Evolutionary conservation across 2,888 invertebrate genomes (phyloP).

Genomic region (Dasysyrphus tricinctus): DNA sequence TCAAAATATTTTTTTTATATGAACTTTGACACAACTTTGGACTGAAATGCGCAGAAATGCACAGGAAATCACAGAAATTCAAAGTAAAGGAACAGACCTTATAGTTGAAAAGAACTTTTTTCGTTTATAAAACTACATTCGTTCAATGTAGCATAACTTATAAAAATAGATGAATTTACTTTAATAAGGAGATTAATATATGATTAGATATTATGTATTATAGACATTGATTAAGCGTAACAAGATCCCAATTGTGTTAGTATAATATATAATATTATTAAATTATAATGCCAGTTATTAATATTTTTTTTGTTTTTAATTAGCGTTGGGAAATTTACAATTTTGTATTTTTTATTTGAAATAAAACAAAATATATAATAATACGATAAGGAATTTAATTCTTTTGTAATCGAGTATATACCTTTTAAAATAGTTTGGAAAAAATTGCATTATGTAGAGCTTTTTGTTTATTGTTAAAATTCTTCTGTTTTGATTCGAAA

Average conservation of each 20-base stretch:
- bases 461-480: slow-evolving; percentile 50
- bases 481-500: slow-evolving; percentile 27
- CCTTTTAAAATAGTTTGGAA: slow-evolving; percentile 39
- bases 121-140: not conserved
- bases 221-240: slow-evolving; percentile 61
- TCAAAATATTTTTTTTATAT: too few relatives aligned
- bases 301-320: slow-evolving; percentile 24
- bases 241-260: slow-evolving; percentile 34
- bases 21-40: too few relatives aligned
- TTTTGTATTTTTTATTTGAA: slow-evolving; percentile 52
- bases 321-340: slow-evolving; percentile 33
- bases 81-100: too few relatives aligned
- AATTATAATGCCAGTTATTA: slow-evolving; percentile 56
- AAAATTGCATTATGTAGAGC: slow-evolving; percentile 33
- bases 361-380: not conserved
- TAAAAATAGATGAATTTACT: slow-evolving; percentile 47
- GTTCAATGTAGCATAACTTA: slow-evolving; percentile 12
- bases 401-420: slow-evolving; percentile 67
- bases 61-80: too few relatives aligned
- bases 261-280: slow-evolving; percentile 34
- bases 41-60: too few relatives aligned
- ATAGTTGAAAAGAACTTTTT: not conserved
- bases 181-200: slow-evolving; percentile 21
- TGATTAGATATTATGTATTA: slow-evolving; percentile 43
- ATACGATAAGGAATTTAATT: slow-evolving; percentile 47